A percentile compares a stretch with the other conserved stretches of the same genome.
Evolutionary conservation across 2,888 invertebrate species (phyloP).

Genomic region (Platypus cylindrus): DNA sequence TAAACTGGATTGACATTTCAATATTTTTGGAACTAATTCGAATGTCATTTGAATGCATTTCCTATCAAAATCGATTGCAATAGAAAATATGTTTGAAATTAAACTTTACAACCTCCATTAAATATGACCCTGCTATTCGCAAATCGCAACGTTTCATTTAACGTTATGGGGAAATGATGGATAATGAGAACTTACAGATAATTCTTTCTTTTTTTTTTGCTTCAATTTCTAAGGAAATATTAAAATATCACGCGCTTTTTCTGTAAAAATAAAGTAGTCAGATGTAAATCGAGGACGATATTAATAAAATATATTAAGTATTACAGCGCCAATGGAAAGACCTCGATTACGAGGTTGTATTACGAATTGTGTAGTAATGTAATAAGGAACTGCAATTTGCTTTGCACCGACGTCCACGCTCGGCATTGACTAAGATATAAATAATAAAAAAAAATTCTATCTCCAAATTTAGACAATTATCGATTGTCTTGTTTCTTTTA

Average conservation of each 20-base stretch:
- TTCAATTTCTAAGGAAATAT: slow-evolving; percentile 7
- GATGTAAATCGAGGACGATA: slow-evolving; percentile 24
- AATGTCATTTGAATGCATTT: too few relatives aligned
- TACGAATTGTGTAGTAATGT: slow-evolving; percentile 31
- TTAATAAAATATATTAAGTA: slow-evolving; percentile 23
- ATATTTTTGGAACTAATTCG: too few relatives aligned
- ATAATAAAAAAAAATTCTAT: slow-evolving; percentile 8
- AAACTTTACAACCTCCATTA: slow-evolving; percentile 10
- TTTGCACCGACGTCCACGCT: slow-evolving; percentile 23
- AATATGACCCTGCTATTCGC: slow-evolving; percentile 12
- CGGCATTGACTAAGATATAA: slow-evolving; percentile 23
- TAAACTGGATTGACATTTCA: too few relatives aligned
- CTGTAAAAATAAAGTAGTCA: slow-evolving; percentile 17
- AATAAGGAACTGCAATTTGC: slow-evolving; percentile 29
- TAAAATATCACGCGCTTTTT: slow-evolving; percentile 8
- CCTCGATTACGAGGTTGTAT: slow-evolving; percentile 30
- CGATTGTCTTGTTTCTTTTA: too few relatives aligned
- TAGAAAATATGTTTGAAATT: slow-evolving; percentile 11
- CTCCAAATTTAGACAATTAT: slow-evolving; percentile 13
- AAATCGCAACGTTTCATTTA: slow-evolving; percentile 10
- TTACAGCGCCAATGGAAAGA: slow-evolving; percentile 23
- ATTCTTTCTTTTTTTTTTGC: slow-evolving; percentile 1
- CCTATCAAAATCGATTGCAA: slow-evolving; percentile 12
- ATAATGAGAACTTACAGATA: slow-evolving; percentile 1
- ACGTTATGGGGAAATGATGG: slow-evolving; percentile 6